phyloP scores from a whole-genome alignment of 2,888 invertebrate species.

The Alsophila aescularia region DNA sequence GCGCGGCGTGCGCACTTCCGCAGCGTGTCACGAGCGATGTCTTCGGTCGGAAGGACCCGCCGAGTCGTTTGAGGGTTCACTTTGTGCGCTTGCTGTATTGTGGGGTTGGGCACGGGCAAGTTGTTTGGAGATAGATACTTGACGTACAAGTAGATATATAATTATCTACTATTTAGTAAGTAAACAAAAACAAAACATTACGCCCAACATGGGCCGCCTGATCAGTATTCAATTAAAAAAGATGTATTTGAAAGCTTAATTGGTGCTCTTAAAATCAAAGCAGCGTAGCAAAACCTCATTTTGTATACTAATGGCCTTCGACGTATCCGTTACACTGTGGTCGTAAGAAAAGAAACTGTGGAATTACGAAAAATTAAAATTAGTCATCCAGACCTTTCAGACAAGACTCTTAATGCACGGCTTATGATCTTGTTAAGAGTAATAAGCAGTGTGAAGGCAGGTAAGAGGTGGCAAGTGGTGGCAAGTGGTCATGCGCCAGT shows the following conservation, averaged over 20 bases:
- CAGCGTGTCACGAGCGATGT: conserved; percentile 59
- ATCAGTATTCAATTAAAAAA: too few relatives aligned
- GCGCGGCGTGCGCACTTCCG: conserved; percentile 71
- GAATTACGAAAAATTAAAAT: neutral
- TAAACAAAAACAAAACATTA: too few relatives aligned
- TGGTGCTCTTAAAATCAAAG: too few relatives aligned
- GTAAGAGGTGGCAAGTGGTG: conserved; percentile 29
- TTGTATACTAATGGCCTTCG: neutral
- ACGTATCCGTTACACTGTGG: neutral
- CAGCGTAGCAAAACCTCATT: too few relatives aligned
- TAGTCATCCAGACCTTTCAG: conserved; percentile 4
- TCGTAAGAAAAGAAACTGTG: neutral
- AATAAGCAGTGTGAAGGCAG: conserved; percentile 21
- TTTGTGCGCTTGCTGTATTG: conserved; percentile 39
- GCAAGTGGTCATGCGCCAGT: conserved; percentile 49
- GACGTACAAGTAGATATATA: neutral
- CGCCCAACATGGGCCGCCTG: too few relatives aligned
- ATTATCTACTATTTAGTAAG: neutral
- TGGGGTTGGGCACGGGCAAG: conserved; percentile 30
- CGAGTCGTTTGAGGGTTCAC: conserved; percentile 50
- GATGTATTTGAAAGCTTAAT: too few relatives aligned
- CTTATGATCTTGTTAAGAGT: conserved; percentile 2
- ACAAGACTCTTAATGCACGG: conserved; percentile 15
- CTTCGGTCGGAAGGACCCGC: conserved; percentile 62
- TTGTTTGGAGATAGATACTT: conserved; percentile 28